Base-by-base conservation (phyloP, 1,140 invertebrate species). In the Pogonognathellus flavescens region DNA sequence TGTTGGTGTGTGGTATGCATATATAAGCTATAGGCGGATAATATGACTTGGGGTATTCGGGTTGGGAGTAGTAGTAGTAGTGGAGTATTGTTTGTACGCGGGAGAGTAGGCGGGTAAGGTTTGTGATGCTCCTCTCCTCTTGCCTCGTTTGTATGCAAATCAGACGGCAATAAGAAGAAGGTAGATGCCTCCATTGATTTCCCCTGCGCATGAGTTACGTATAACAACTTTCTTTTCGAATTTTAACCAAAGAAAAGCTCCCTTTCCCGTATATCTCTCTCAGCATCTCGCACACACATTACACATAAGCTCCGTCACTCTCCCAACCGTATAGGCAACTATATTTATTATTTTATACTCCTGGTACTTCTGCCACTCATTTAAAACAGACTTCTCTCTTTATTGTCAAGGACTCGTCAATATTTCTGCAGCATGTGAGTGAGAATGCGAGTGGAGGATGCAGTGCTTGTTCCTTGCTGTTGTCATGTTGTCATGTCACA, bases 121-220 rank as follows among this genome's bases (percentile, higher is more conserved):
- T 59, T n/a, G 22, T 20, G 14, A 25, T 25, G 1, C 14, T 66
- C 31, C 31, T 81, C 53, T 72, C 50, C 25, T 55, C 62, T 53
- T 81, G n/a, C 82, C 83, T 87, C 86, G 86, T 87, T 87, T 87
- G 86, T 87, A 87, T 87, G 86, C 83, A 87, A 87, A 87, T 87
- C 60, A 85, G 60, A 80, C 25, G 16, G 82, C 81, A 86, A 83
- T 86, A 86, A 86, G 83, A 80, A 86, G 72, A 81, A 86, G 70
- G 70, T 76, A 41, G 70, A 49, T 31, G 62, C 62, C 62, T 57
- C 83, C 83, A 84, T 85, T 85, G 84, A 85, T 85, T 85, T 85
- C 83, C 76, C 76, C 76, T 80, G 76, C 76, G 76, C 76, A 52
- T 80, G 70, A 76, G 22, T 76, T 41, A 31, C 49, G 18, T 31